Evolutionary conservation across 2,888 invertebrate species (phyloP).

Genomic region (Omphaloscelis lunosa): DNA sequence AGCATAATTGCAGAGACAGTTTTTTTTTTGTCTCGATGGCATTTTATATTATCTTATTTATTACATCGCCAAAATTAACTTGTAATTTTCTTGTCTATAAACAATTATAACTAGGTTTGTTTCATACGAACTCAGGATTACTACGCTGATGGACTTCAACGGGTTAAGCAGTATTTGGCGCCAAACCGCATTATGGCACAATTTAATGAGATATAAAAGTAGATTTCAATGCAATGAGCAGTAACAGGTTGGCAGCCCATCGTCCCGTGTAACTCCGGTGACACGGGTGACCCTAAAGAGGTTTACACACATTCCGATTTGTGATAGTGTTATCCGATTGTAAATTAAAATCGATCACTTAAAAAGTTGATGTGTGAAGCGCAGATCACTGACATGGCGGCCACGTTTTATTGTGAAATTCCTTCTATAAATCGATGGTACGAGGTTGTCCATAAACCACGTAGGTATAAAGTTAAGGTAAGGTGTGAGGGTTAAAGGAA

Average conservation of each 20-base stretch:
- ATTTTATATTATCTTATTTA: slow-evolving; percentile 40
- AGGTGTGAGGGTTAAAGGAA: neutral
- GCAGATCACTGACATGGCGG: neutral
- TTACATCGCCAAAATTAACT: slow-evolving; percentile 27
- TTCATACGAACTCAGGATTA: neutral
- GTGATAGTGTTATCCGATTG: neutral
- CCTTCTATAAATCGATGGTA: neutral
- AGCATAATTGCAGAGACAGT: slow-evolving; percentile 23
- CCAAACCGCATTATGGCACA: slow-evolving; percentile 40
- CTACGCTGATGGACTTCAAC: neutral
- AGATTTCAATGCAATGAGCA: slow-evolving; percentile 26
- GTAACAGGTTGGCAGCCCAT: slow-evolving; percentile 50
- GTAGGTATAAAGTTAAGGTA: neutral
- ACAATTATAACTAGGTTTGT: neutral
- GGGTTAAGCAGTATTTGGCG: slow-evolving; percentile 6
- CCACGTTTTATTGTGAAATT: neutral
- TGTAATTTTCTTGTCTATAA: slow-evolving; percentile 12
- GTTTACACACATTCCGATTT: neutral
- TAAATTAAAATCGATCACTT: neutral
- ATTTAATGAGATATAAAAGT: slow-evolving; percentile 37
- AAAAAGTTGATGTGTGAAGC: neutral
- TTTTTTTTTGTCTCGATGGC: slow-evolving; percentile 2
- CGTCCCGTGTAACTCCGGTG: neutral
- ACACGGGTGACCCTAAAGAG: neutral
- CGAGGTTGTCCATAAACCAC: neutral